Conservation (phyloP, 2,113 vertebrate genomes). For the Amphiprion ocellaris region DNA sequence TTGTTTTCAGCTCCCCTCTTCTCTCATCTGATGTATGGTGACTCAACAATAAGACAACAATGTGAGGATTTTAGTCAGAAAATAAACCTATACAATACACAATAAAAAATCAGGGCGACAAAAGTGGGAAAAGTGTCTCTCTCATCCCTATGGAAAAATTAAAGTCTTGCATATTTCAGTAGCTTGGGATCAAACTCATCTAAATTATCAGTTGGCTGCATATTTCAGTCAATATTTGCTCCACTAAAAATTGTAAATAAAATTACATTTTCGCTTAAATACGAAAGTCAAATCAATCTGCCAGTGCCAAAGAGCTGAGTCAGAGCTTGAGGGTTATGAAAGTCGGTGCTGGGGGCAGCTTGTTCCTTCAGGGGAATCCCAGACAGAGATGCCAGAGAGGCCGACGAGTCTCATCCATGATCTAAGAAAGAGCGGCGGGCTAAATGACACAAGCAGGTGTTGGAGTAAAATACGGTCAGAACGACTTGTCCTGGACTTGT, state of each 20-base stretch:
- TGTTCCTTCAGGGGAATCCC: constrained; percentile 24
- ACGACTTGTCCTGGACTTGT: background rate
- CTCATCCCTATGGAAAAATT: too few relatives aligned
- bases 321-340: constrained; percentile 21
- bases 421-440: constrained; percentile 20
- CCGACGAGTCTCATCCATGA: constrained; percentile 43
- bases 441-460: constrained; percentile 73
- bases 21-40: too few relatives aligned
- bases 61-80: too few relatives aligned
- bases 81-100: too few relatives aligned
- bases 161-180: too few relatives aligned
- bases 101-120: too few relatives aligned
- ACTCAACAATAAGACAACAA: too few relatives aligned
- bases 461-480: constrained; percentile 15
- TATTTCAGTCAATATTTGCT: background rate
- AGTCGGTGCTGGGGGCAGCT: constrained; percentile 32
- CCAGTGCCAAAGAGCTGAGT: constrained; percentile 28
- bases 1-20: too few relatives aligned
- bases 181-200: too few relatives aligned
- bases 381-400: constrained; percentile 47
- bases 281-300: background rate
- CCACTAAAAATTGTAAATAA: background rate
- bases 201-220: background rate
- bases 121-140: too few relatives aligned
- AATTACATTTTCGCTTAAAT: background rate